Percentiles rank a stretch among this genome's conserved stretches.
phyloP scores from a whole-genome alignment of 1,140 invertebrate genomes.

The Eumaeus atala region DNA sequence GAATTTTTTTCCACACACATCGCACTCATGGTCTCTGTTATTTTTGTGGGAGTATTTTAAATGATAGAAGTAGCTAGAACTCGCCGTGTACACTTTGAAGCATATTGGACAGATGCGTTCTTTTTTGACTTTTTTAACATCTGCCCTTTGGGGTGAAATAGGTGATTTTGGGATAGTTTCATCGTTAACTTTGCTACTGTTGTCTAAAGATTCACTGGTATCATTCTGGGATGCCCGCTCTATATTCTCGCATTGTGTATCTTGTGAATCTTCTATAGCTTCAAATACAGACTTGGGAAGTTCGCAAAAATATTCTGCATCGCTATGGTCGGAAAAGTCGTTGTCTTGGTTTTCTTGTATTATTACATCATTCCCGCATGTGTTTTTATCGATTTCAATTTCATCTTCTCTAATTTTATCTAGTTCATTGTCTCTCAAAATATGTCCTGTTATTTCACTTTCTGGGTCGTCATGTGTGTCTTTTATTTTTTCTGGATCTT shows the following conservation, averaged over 20 bases:
- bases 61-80: constrained; percentile 77
- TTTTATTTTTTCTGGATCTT: neutral
- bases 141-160: neutral
- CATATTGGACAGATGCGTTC: constrained; percentile 80
- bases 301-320: constrained; percentile 40
- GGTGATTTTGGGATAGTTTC: no score
- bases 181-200: no score
- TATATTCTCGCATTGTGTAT: constrained; percentile 14
- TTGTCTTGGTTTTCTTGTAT: constrained; percentile 1
- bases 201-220: neutral
- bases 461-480: neutral
- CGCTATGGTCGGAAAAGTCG: constrained; percentile 49
- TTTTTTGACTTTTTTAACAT: constrained; percentile 61
- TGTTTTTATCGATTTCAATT: neutral
- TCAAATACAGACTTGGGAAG: constrained; percentile 49
- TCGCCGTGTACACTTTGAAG: constrained; percentile 79
- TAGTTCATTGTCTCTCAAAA: neutral
- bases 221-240: neutral
- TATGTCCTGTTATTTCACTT: neutral
- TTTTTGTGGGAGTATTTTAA: constrained; percentile 76
- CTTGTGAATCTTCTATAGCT: constrained; percentile 49
- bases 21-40: constrained; percentile 73
- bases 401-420: neutral
- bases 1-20: constrained; percentile 72
- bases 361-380: no score